Evolutionary conservation across 2,113 vertebrate genomes (phyloP), one percentile per base, ranked within the genome.

Genomic region (Platycercus adscitus): DNA sequence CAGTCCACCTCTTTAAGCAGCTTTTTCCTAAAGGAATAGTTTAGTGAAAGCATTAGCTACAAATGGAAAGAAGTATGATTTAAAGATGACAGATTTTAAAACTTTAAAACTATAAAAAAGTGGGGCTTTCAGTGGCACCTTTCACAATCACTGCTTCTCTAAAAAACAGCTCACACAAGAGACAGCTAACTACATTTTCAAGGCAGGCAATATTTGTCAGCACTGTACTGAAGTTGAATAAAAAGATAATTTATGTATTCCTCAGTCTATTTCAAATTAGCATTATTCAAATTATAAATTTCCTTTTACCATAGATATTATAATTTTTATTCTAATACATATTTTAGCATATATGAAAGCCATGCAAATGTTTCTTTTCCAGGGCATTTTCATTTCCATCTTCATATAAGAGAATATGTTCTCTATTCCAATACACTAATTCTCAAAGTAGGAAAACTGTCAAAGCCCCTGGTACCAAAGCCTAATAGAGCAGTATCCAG

Each of bases 31-130:
- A 72, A 88, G n/a, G 43, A 94, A 75, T 17, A 81, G 20, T 83
- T 95, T 80, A 91, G 23, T 72, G 56, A 93, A 81, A 85, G 87
- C 33, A 82, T 81, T 47, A 88, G 65, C 50, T 93, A 95, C 85
- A 93, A 96, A 91, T 60, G 25, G 88, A 87, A 86, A 91, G 64
- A 85, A 85, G 19, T 17, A 64, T 82, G 60, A 92, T 93, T 93
- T 93, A 85, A 96, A 95, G 83, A 94, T 64, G 46, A 87, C 46
- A 94, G 70, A 33, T 81, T 83, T 81, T 60, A 83, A 87, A 90
- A 95, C 35, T 77, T 76, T 53, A 84, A 95, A 93, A 56, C 77
- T 71, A 72, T 41, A 81, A 81, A 68, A 95, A 95, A 92, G 14
- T 8, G 17, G 23, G 17, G 46, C 26, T 89, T 92, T 93, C 66